phyloP scores from a whole-genome alignment of 2,113 vertebrate genomes.

The Cyprinodon variegatus region DNA sequence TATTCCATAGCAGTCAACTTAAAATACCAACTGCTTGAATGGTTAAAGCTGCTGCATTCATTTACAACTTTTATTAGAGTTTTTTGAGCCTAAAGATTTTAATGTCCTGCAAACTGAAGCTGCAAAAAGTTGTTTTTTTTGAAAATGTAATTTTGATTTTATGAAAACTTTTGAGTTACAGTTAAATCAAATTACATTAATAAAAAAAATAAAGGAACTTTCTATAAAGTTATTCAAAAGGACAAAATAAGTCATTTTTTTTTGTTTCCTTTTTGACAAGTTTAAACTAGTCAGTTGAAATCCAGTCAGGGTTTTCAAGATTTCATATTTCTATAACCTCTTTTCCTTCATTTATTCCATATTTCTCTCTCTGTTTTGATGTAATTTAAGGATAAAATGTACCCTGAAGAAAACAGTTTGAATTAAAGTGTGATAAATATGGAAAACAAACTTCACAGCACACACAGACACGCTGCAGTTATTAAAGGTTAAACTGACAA shows the following conservation, averaged over 20 bases:
- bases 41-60: constrained; percentile 43
- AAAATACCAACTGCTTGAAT: constrained; percentile 45
- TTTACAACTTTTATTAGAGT: not conserved
- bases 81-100: not conserved
- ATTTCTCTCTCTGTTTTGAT: not conserved
- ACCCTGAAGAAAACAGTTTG: not conserved
- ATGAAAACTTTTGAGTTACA: not conserved
- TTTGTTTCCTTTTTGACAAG: not conserved
- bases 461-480: not conserved
- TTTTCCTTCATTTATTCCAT: not conserved
- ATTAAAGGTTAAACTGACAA: not conserved
- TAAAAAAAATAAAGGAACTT: not conserved
- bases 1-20: constrained; percentile 12
- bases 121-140: not conserved
- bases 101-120: not conserved
- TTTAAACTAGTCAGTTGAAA: not conserved
- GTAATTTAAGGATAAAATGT: not conserved
- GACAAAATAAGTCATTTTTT: not conserved
- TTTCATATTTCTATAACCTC: no score
- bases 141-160: not conserved
- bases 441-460: no score
- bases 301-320: not conserved
- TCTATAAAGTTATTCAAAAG: not conserved
- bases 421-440: not conserved
- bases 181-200: not conserved